A percentile compares a stretch with the other conserved stretches of the same genome.
phyloP scores from a whole-genome alignment of 2,113 vertebrate genomes.

The Mugil cephalus region DNA sequence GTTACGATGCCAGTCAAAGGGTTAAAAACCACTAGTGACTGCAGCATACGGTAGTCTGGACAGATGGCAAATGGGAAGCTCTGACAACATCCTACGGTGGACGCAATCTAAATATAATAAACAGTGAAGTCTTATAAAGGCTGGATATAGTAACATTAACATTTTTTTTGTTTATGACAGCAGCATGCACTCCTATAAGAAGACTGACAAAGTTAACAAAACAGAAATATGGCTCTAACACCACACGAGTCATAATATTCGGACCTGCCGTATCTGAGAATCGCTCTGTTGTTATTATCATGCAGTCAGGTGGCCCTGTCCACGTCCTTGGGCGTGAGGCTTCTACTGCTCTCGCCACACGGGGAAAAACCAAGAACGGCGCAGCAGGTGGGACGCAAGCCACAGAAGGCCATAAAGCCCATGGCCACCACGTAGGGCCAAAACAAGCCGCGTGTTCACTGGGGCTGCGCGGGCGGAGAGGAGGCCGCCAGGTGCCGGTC shows the following conservation, averaged over 20 bases:
- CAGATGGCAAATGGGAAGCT: no score
- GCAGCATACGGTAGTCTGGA: neutral
- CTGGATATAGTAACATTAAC: no score
- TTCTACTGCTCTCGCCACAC: constrained; percentile 30
- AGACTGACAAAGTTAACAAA: neutral
- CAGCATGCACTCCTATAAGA: no score
- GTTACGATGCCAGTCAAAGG: no score
- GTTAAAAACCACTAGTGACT: neutral
- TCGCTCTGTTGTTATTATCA: constrained; percentile 31
- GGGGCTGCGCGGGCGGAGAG: constrained; percentile 25
- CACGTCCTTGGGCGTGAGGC: constrained; percentile 62
- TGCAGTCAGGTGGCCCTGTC: constrained; percentile 54
- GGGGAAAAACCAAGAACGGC: constrained; percentile 43
- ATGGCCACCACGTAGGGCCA: constrained; percentile 42
- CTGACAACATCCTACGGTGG: neutral
- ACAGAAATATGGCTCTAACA: neutral
- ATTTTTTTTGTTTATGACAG: no score
- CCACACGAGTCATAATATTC: neutral
- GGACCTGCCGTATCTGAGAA: constrained; percentile 45
- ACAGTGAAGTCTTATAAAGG: neutral
- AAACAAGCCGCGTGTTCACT: constrained; percentile 64
- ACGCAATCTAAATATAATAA: neutral
- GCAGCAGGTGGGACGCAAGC: constrained; percentile 51
- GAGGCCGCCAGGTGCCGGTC: constrained; percentile 64
- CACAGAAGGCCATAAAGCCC: constrained; percentile 63